Evolutionary conservation across 2,888 invertebrate species (phyloP), one percentile per base, ranked within the genome.

Genomic region (Poecilus cupreus): DNA sequence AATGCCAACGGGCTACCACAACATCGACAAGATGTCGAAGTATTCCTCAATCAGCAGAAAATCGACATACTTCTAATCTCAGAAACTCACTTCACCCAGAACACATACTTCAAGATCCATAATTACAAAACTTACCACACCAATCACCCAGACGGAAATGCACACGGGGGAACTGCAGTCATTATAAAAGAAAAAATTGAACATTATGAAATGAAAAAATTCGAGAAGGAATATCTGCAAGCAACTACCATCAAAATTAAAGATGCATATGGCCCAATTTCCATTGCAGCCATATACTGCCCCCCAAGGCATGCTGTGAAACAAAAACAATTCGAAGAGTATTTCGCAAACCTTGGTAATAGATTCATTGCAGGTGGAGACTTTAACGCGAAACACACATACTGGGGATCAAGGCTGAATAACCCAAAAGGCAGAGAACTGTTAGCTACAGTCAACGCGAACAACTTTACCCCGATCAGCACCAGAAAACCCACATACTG

Each of bases 401-500:
- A 75, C 10, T 85, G 84, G 85, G 84, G 85, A 2, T 84, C 83
- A 10, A 82, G 85, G 68, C 39, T 83, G 8, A 82, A 76, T 39
- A 77, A 83, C 10, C 83, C 84, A 1, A 83, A 81, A 72, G 82
- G 82, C 6, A 75, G 60, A 37, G 72, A 83, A 74, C 70, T 83
- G 0, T 13, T 16, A 46, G 16, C n/a, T 18, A 51, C 51, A 80
- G 37, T 64, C 11, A 54, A 22, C 16, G 20, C 32, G 16, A 57
- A 54, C 37, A 76, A 72, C 18, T 70, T 77, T 18, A 60, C 60
- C 37, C 78, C 51, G 37, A 70, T 75, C 46, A 83, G 84, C n/a
- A 82, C n/a, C 81, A 8, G 83, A 83, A 39, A 84, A 81, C 85
- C 86, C 11, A 85, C 84, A 0, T 84, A 85, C 78, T 86, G 85